Evolutionary conservation across 2,888 invertebrate genomes (phyloP), one percentile per base, ranked within the genome.

Genomic region (Cryptocheilus praepositus): DNA sequence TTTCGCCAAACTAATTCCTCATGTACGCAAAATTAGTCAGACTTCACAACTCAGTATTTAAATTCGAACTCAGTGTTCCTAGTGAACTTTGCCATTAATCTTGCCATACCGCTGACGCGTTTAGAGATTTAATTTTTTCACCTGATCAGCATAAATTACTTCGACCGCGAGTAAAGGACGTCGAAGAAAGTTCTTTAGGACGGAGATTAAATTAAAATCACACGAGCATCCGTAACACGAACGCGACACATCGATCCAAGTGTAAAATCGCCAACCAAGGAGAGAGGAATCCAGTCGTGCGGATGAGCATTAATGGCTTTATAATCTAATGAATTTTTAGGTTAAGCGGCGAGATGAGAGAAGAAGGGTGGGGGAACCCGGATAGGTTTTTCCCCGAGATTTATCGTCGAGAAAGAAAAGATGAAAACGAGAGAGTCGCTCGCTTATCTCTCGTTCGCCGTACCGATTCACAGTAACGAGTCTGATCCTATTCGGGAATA

Each of bases 261-360:
- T 51, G 56, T 63, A 68, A 53, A 68, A 18, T 65, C 58, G 67
- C 55, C 68, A 59, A 57, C 19, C 18, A 54, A 8, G 15, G 21
- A 45, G n/a, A 44, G 44, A 45, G 28, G 44, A 36, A 36, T 36
- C 74, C 81, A 75, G 72, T 69, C 80, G 78, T 71, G 81, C 79
- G 83, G 82, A 83, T 84, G 79, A 85, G 83, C 83, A 83, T 84
- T 86, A 86, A 86, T 86, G 85, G 85, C 82, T 86, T 86, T 86
- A 84, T 86, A 85, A 84, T 85, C 85, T 86, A 85, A 86, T 85
- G 84, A 86, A 86, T 86, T 86, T 85, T 86, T 85, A 82, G 83
- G 82, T 81, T 83, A 79, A 76, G 72, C 75, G 81, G 67, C 76
- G 76, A 74, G 75, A 78, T 79, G 79, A 57, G 73, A 22, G 21